Base-by-base conservation (phyloP, 2,888 invertebrate species). In the Pogonocherus hispidulus region DNA sequence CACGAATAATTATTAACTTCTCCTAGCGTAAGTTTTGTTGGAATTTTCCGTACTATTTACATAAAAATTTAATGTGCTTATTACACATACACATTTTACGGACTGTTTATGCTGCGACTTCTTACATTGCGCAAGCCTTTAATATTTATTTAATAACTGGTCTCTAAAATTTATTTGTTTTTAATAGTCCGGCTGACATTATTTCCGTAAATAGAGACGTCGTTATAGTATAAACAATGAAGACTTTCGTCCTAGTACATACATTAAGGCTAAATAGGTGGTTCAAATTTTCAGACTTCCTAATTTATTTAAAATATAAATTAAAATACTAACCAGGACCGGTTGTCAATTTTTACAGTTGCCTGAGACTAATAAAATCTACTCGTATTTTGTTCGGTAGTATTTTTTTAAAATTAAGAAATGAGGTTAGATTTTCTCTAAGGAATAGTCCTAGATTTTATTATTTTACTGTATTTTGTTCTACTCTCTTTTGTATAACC, bases 51-150 rank as follows among this genome's bases (percentile, higher is more conserved):
- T 23, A 16, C 1, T 52, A 23, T 23, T 52, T 14, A 16, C 27
- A 52, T 52, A 52, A 52, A 52, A 52, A 23, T 16, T 32, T 5
- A 23, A 27, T 23, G 14, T 27, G 52, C 14, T 52, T 52, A 52
- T 49, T 49, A 49, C 32, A 41, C 41, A 41, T 4, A 16, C 41
- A n/a, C n/a, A 41, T n/a, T 41, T 41, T 41, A 41, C 41, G 41
- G 41, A 1, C 41, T 41, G 41, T 41, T 41, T 41, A 41, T 41
- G 41, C 41, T 14, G 14, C 1, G n/a, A 16, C 41, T 41, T 41
- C 41, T 41, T 5, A 16, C 41, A 41, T 41, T 41, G 41, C 41
- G 41, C 41, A 41, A 41, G n/a, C 41, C 16, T 41, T 41, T 41
- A 41, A 41, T 41, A 41, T 41, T 41, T 41, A 41, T 41, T 41